These are phyloP conservation scores for Atlantisia rogersi DNA, from an alignment of 2,113 vertebrate genomes.

Conservation along the genomic window DNA sequence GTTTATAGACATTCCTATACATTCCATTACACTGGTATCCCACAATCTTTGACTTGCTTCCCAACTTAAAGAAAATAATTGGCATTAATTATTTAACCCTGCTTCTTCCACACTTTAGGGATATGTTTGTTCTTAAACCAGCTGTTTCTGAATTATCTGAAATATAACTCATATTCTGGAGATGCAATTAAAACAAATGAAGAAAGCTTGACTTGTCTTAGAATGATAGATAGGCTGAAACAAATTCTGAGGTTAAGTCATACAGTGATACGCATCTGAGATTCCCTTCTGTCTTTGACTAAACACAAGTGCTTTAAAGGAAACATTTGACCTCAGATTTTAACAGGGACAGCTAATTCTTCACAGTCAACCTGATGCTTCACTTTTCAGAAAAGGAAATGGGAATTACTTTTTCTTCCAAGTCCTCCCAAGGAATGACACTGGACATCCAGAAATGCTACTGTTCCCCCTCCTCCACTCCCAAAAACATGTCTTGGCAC, in stretches of 20 bases:
- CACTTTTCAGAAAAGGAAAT: background rate
- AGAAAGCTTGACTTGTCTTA: background rate
- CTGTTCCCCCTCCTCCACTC: background rate
- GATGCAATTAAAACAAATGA: background rate
- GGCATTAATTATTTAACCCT: background rate
- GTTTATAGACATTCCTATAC: background rate
- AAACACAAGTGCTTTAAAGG: background rate
- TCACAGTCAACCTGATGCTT: background rate
- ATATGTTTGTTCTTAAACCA: background rate
- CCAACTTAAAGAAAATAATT: background rate
- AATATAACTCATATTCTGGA: background rate
- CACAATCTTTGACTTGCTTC: background rate
- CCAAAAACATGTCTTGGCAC: background rate
- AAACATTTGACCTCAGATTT: background rate
- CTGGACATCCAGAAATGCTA: background rate
- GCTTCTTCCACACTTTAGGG: background rate
- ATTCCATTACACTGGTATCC: background rate
- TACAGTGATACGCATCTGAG: accelerated
- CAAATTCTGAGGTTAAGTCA: background rate
- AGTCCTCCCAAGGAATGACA: background rate
- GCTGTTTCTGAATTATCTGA: background rate
- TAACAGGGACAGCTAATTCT: background rate
- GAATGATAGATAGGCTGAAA: background rate
- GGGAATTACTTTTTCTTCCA: background rate
- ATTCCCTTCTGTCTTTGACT: background rate